These are phyloP conservation scores for Hydrozoanthus gracilis DNA, from an alignment of 92 coral and sea anemone genomes.

Conservation along the genomic window DNA sequence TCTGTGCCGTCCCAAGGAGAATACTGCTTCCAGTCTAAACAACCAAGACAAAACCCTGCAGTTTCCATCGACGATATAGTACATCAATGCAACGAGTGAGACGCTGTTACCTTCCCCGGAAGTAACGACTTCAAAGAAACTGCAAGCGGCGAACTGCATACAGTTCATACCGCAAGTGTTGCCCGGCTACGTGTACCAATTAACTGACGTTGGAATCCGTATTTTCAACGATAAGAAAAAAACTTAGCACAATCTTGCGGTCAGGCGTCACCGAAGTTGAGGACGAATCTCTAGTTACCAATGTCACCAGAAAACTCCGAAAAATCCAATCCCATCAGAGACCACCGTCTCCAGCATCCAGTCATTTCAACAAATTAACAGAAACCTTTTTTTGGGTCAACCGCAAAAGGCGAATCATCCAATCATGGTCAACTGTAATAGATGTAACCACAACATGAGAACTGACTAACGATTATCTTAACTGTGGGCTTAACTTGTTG, in stretches of 20 bases:
- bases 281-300: not conserved
- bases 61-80: slow-evolving; percentile 7
- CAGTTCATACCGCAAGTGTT: slow-evolving; percentile 45
- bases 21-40: slow-evolving; percentile 53
- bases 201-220: slow-evolving; percentile 50
- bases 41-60: slow-evolving; percentile 32
- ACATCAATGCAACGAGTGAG: slow-evolving; percentile 29
- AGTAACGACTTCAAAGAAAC: not conserved
- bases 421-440: slow-evolving; percentile 46
- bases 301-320: not conserved
- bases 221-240: slow-evolving; percentile 60
- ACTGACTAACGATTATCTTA: not conserved
- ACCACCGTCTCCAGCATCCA: slow-evolving; percentile 23
- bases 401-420: slow-evolving; percentile 46
- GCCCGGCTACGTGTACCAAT: slow-evolving; percentile 43
- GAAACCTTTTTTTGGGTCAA: slow-evolving; percentile 28
- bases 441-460: slow-evolving; percentile 36
- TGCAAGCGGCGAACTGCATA: slow-evolving; percentile 34
- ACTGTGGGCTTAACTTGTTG: slow-evolving; percentile 11
- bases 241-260: slow-evolving; percentile 46
- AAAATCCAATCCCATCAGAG: not conserved
- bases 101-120: slow-evolving; percentile 18
- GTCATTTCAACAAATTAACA: slow-evolving; percentile 47
- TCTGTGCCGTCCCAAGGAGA: slow-evolving; percentile 51
- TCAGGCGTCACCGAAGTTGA: slow-evolving; percentile 24